Evolutionary conservation across 2,113 vertebrate species (phyloP), one percentile per base, ranked within the genome.

Genomic region (Motacilla tschutschensis): DNA sequence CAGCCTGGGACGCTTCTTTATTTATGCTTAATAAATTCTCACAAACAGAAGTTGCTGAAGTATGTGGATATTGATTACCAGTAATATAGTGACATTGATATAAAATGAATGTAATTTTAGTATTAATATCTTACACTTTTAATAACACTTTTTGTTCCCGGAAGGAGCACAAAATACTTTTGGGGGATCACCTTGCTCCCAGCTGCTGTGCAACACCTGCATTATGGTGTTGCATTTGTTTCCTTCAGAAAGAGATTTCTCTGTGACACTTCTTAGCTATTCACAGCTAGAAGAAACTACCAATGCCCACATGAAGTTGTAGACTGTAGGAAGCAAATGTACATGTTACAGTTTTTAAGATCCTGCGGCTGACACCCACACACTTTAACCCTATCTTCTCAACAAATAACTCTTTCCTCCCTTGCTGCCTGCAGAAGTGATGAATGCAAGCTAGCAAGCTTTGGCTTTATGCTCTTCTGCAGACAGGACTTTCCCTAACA

Each of bases 61-160:
- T 82, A 79, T 67, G 65, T 79, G 60, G 75, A 22, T 77, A 93
- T 87, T 84, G 81, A 95, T 84, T 91, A 82, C 81, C 60, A 87
- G 78, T 87, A 91, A 90, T 79, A 77, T 1, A 76, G 20, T 54
- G 75, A 70, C 64, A 77, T 57, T 88, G 79, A 83, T 35, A 79
- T 29, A 74, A 91, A 95, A 66, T 2, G 1, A 53, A 92, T 57
- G 19, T 28, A 90, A 85, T 91, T 84, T 82, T 73, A 77, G 72
- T 83, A 79, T n/a, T 83, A 87, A 60, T 66, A 81, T 53, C 36
- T 86, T 70, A 88, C 33, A 41, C 24, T 79, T 89, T 58, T 17
- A 80, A 31, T 24, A 83, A 62, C 22, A 48, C 4, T 4, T 86
- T 87, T 77, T 85, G n/a, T 82, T 82, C 41, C 57, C 48, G 74